Evolutionary conservation across 1,140 invertebrate genomes (phyloP).

Genomic region (Andricus grossulariae): DNA sequence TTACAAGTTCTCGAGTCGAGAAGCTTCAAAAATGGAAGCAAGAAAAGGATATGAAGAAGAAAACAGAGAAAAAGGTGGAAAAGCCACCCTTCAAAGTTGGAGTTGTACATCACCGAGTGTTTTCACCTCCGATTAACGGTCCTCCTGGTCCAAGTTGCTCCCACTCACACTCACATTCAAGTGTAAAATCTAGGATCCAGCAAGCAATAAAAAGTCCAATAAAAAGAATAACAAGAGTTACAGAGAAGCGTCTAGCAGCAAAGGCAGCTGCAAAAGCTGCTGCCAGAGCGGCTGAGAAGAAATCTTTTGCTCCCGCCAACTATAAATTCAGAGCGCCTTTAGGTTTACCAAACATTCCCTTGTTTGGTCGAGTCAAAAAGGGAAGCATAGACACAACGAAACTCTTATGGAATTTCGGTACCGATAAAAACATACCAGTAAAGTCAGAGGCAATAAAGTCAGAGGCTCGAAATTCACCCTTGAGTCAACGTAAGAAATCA

Average conservation of each 20-base stretch:
- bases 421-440: neutral
- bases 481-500: neutral
- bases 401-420: neutral
- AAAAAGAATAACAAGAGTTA: conserved; percentile 63
- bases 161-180: neutral
- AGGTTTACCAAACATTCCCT: conserved; percentile 18
- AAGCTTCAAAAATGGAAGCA: conserved; percentile 64
- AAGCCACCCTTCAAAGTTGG: conserved; percentile 69
- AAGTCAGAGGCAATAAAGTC: neutral
- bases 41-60: conserved; percentile 57
- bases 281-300: conserved; percentile 22
- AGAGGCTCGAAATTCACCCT: neutral
- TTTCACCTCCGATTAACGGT: conserved; percentile 50
- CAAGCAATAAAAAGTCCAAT: neutral
- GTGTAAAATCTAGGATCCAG: conserved; percentile 5
- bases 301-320: conserved; percentile 19
- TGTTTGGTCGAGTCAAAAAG: conserved; percentile 1
- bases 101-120: conserved; percentile 63
- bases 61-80: conserved; percentile 54
- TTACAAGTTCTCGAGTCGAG: conserved; percentile 16
- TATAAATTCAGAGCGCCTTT: conserved; percentile 13
- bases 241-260: conserved; percentile 61
- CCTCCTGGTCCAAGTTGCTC: conserved; percentile 28
- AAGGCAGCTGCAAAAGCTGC: conserved; percentile 45
- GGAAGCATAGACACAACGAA: conserved; percentile 21